Base-by-base conservation (phyloP, 1,140 invertebrate genomes). In the Orchestia grillus region DNA sequence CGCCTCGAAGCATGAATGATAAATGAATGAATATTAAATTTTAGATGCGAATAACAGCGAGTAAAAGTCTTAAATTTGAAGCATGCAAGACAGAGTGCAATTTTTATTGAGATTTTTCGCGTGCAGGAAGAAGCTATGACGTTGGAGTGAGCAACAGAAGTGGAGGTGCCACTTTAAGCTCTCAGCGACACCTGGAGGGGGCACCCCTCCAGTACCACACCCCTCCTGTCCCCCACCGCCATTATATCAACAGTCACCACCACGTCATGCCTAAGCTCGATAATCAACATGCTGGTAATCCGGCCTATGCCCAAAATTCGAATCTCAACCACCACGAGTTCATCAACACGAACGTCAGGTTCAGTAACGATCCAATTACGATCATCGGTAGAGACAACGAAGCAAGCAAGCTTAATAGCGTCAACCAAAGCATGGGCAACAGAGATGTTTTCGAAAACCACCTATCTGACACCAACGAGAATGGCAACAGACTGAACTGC, bases 161-260 rank as follows among this genome's bases (percentile, higher is more conserved):
- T 28, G 36, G 62, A 3, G 62, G 62, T 77, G 62, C 62, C 28
- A 36, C 3, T 44, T 94, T 43, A 77, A 77, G 62, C 62, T 3
- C 62, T 3, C 15, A 8, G 1, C 45, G 53, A n/a, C 88, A 97
- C 98, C 87, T 95, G 43, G n/a, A 77, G 0, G 62, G 23, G 0
- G 36, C 88, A 0, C 95, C 45, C 19, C 0, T 87, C 40, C 57
- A 36, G 40, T 44, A 77, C 95, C 47, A 88, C 40, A 87, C 44
- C 8, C 57, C 88, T 23, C 57, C 88, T 77, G 43, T 45, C 0
- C 57, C 44, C 11, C 57, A 88, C 62, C 44, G 44, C 41, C 57
- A 88, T 15, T 41, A 45, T 8, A 57, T 77, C 8, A 42, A 45
- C 40, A 77, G 44, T 44, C 95, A 87, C 53, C 57, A 88, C 95